Base-by-base conservation (phyloP, 1,140 invertebrate genomes). In the Laupala kohalensis region DNA sequence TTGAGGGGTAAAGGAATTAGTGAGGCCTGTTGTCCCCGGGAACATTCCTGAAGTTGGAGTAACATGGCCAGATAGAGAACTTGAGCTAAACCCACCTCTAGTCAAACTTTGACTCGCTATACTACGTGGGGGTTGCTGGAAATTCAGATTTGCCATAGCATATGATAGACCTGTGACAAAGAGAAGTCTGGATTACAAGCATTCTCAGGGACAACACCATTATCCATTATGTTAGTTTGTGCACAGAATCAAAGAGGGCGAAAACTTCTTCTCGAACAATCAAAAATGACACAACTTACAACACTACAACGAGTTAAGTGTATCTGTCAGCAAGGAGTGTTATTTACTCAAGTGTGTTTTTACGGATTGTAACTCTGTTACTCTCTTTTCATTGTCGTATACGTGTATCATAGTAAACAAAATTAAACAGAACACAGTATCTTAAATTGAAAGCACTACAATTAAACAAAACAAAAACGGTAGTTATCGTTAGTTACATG, bases 81-180 rank as follows among this genome's bases (percentile, higher is more conserved):
- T 85, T 78, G 80, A 82, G 76, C 82, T 81, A 76, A 86, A 86
- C 73, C 84, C 83, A 74, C 87, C 84, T 81, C 85, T 84, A 78
- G 86, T 80, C 78, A 86, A 79, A 75, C 83, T 84, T 81, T 89
- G 80, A 82, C 82, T 77, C 19, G 75, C 75, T 64, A 78, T 77
- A 73, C 76, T 77, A 66, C 77, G 74, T 25, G 78, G 77, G 76
- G 89, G 88, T 82, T 90, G 89, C 82, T 91, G 89, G 82, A 90
- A 90, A 84, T 90, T 91, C 86, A 91, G 84, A 85, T 90, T 90
- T 85, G 89, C 89, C 89, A 91, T 90, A 87, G 85, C 87, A 69
- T 70, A 53, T 53, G 37, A 53, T 53, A 53, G 37, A 53, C 37
- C 37, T 53, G 37, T 53, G 37, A 53, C 37, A 53, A 53, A 53